These are phyloP conservation scores for Ageneiosus marmoratus DNA, from an alignment of 2,113 vertebrate genomes.

Conservation along the genomic window DNA sequence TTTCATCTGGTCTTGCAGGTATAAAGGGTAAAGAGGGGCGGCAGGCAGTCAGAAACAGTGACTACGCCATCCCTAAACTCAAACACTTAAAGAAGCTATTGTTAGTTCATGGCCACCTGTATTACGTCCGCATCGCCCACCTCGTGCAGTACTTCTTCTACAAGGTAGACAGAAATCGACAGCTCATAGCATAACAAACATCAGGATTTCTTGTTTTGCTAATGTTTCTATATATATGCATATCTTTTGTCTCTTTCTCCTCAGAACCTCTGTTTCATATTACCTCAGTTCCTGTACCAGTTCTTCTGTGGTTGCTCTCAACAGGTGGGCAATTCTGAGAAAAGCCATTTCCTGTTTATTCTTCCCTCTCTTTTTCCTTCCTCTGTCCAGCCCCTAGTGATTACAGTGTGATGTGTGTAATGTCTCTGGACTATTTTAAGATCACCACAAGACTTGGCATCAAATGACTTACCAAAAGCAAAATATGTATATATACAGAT, in stretches of 20 bases:
- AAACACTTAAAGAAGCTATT: slow-evolving; percentile 93
- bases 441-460: not conserved
- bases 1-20: slow-evolving; percentile 68
- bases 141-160: slow-evolving; percentile 99
- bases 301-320: slow-evolving; percentile 99
- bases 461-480: not conserved
- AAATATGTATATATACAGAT: slow-evolving; percentile 6
- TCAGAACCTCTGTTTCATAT: slow-evolving; percentile 98
- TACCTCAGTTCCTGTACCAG: slow-evolving; percentile 99
- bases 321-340: slow-evolving; percentile 80
- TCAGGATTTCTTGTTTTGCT: not conserved
- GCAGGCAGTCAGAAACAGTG: slow-evolving; percentile 94
- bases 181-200: not conserved
- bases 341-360: slow-evolving; percentile 29
- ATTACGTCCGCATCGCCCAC: slow-evolving; percentile 96
- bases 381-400: slow-evolving; percentile 50
- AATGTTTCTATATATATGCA: not conserved
- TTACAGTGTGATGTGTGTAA: slow-evolving; percentile 43
- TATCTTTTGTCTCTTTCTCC: slow-evolving; percentile 52
- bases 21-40: slow-evolving; percentile 98
- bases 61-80: slow-evolving; percentile 96
- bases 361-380: slow-evolving; percentile 44
- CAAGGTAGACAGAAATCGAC: slow-evolving; percentile 78
- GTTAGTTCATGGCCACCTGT: slow-evolving; percentile 94
- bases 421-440: not conserved